Percentiles rank a stretch among this genome's conserved stretches.
Evolutionary conservation across 2,888 invertebrate species (phyloP).

Genomic region (Cantharis flavilabris): DNA sequence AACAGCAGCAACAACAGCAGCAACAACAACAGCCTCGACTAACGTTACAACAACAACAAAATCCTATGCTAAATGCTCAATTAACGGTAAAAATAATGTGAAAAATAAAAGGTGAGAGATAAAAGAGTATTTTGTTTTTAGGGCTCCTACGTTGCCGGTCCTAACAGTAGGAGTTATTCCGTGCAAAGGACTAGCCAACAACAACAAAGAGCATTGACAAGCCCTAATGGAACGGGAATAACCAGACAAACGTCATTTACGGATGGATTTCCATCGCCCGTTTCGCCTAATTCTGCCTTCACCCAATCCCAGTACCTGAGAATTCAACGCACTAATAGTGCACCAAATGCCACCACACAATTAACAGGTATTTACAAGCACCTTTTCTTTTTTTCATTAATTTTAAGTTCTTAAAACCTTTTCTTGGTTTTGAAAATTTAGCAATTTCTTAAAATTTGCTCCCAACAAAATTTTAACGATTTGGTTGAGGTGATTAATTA

Average conservation of each 20-base stretch:
- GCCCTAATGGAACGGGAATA: slow-evolving; percentile 59
- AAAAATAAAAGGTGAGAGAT: background rate
- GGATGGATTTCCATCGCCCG: slow-evolving; percentile 59
- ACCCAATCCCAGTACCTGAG: slow-evolving; percentile 58
- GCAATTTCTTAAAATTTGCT: background rate
- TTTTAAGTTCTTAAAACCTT: background rate
- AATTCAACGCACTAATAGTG: slow-evolving; percentile 64
- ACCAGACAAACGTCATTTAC: slow-evolving; percentile 63
- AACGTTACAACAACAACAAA: slow-evolving; percentile 75
- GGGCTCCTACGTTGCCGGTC: slow-evolving; percentile 44
- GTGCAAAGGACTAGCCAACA: slow-evolving; percentile 41
- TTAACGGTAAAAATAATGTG: slow-evolving; percentile 66
- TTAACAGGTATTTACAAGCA: slow-evolving; percentile 59
- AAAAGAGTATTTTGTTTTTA: slow-evolving; percentile 14
- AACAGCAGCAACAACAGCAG: background rate
- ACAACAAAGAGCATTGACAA: slow-evolving; percentile 56
- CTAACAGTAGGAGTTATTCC: slow-evolving; percentile 40
- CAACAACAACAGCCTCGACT: slow-evolving; percentile 57
- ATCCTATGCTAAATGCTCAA: slow-evolving; percentile 88
- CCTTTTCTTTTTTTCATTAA: background rate
- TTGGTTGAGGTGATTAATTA: slow-evolving; percentile 25
- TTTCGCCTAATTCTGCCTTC: slow-evolving; percentile 59
- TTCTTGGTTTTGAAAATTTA: background rate
- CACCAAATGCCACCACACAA: slow-evolving; percentile 62
- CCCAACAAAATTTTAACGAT: slow-evolving; percentile 15